A percentile compares a stretch with the other conserved stretches of the same genome.
phyloP scores from a whole-genome alignment of 2,888 invertebrate species.

The Callyntrura sp. region DNA sequence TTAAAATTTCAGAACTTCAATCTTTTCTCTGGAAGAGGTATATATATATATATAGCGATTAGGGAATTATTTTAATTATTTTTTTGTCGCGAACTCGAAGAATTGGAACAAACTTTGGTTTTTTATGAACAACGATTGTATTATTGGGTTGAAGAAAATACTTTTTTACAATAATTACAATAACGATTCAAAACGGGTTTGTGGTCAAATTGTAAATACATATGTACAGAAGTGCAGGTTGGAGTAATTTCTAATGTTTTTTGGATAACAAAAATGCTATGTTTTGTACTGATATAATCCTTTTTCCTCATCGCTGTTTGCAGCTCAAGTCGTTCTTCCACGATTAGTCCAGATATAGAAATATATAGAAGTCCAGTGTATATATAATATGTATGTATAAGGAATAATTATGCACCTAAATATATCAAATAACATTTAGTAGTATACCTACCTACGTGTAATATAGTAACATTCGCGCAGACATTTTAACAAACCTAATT shows the following conservation, averaged over 20 bases:
- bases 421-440: not conserved
- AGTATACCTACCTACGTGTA: not conserved
- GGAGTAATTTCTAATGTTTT: not conserved
- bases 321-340: constrained; percentile 19
- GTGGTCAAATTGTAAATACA: not conserved
- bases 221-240: constrained; percentile 7
- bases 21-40: constrained; percentile 22
- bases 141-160: not conserved
- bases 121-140: too few relatives aligned
- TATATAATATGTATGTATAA: too few relatives aligned
- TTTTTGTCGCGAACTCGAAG: not conserved
- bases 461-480: not conserved
- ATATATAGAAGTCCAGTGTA: too few relatives aligned
- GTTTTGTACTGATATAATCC: constrained; percentile 38
- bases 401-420: not conserved
- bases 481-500: not conserved
- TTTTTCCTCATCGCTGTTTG: constrained; percentile 9
- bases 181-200: not conserved
- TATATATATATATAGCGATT: constrained; percentile 1
- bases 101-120: too few relatives aligned
- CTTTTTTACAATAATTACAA: not conserved
- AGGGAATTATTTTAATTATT: not conserved
- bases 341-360: not conserved
- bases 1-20: not conserved
- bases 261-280: not conserved